phyloP scores from a whole-genome alignment of 2,113 vertebrate genomes.

The Paramisgurnus dabryanus region DNA sequence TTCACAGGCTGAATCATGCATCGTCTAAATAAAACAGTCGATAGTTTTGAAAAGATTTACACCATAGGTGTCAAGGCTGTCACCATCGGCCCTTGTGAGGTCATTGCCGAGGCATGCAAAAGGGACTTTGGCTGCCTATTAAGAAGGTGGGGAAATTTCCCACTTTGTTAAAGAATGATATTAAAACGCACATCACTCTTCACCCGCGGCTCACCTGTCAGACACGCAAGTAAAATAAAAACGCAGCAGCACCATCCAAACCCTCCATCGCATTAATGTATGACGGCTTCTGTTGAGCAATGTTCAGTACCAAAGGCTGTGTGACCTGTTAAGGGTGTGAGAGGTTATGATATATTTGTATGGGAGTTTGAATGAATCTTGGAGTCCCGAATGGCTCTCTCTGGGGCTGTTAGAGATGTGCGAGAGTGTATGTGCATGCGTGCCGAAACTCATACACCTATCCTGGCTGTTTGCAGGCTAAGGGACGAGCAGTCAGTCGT shows the following conservation, averaged over 20 bases:
- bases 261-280: constrained; percentile 69
- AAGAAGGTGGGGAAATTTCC: constrained; percentile 28
- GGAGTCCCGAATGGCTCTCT: constrained; percentile 11
- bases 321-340: constrained; percentile 20
- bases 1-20: constrained; percentile 51
- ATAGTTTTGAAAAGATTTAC: constrained; percentile 50
- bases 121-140: constrained; percentile 38
- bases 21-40: constrained; percentile 51
- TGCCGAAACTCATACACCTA: constrained; percentile 50
- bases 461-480: constrained; percentile 62
- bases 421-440: constrained; percentile 4
- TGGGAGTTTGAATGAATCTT: constrained; percentile 28
- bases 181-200: constrained; percentile 54
- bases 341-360: constrained; percentile 31
- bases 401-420: neutral
- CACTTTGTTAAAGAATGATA: constrained; percentile 48
- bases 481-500: constrained; percentile 87
- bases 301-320: constrained; percentile 33
- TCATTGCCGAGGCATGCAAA: constrained; percentile 39
- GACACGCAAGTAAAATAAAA: constrained; percentile 42
- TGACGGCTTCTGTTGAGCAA: constrained; percentile 43
- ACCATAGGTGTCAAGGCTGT: constrained; percentile 38
- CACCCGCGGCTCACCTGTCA: constrained; percentile 45
- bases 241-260: constrained; percentile 50
- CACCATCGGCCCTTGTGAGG: constrained; percentile 33